Conservation (phyloP, 2,888 invertebrate genomes). For the Papilio gigon region DNA sequence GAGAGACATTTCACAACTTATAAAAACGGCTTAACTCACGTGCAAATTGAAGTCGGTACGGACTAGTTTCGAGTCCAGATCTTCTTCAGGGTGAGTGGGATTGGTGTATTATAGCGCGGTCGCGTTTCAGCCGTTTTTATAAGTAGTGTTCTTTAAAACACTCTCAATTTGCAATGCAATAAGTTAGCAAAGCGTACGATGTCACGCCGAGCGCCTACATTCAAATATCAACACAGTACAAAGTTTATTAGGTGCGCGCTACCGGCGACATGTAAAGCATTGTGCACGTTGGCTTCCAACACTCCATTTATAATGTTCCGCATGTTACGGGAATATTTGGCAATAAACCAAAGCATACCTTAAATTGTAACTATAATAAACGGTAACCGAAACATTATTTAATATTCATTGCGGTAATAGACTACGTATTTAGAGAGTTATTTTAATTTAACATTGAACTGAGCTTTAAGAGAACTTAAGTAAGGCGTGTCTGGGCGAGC, state of each 20-base stretch:
- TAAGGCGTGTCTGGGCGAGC: slow-evolving; percentile 20
- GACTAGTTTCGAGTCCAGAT: too few species aligned
- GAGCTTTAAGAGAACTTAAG: slow-evolving; percentile 21
- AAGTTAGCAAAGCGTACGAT: slow-evolving; percentile 4
- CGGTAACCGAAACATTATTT: neutral
- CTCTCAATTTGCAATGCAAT: neutral
- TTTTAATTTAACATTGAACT: slow-evolving; percentile 2
- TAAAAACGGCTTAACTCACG: too few species aligned
- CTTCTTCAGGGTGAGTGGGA: too few species aligned
- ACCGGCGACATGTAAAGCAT: slow-evolving; percentile 12
- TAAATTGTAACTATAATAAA: neutral
- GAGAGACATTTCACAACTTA: too few species aligned
- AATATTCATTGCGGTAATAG: too few species aligned
- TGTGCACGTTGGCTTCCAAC: slow-evolving; percentile 8
- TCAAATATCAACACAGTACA: slow-evolving; percentile 12
- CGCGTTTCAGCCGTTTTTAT: too few species aligned
- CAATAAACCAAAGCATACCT: slow-evolving; percentile 23
- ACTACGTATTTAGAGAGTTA: neutral
- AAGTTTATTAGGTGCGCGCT: slow-evolving; percentile 29
- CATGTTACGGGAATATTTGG: slow-evolving; percentile 9
- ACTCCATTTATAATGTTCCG: slow-evolving; percentile 4
- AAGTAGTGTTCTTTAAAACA: neutral
- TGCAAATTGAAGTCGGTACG: too few species aligned
- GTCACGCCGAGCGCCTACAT: neutral
- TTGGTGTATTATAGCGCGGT: too few species aligned